Conservation (phyloP, 2,888 invertebrate genomes). For the Orthosia gothica region DNA sequence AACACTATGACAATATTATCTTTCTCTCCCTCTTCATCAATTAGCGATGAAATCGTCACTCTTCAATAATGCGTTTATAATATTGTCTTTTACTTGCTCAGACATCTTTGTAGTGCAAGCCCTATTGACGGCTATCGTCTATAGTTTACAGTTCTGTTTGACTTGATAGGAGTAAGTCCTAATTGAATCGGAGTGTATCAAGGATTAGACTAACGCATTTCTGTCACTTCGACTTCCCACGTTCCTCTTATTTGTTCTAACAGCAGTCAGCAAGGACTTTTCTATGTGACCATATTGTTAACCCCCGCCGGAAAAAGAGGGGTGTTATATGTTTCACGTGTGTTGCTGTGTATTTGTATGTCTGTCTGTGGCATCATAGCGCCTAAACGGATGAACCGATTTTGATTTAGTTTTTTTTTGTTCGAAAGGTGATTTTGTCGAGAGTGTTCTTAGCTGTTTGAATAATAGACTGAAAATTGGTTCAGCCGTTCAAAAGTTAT, state of each 20-base stretch:
- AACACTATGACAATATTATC: too few species aligned
- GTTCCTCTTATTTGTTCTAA: slow-evolving; percentile 67
- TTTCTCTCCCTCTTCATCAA: neutral
- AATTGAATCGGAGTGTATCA: neutral
- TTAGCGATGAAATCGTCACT: neutral
- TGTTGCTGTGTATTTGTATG: too few species aligned
- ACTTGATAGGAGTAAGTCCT: slow-evolving; percentile 1
- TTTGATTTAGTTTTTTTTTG: too few species aligned
- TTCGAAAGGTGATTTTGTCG: too few species aligned
- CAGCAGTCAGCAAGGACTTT: slow-evolving; percentile 24
- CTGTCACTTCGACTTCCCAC: slow-evolving; percentile 22
- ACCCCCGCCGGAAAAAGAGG: too few species aligned
- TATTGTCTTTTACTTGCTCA: neutral
- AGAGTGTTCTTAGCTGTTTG: too few species aligned
- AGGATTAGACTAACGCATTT: neutral
- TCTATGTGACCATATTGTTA: neutral
- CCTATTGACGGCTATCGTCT: neutral
- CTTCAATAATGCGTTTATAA: neutral
- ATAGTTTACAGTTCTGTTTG: slow-evolving; percentile 5
- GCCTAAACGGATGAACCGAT: too few species aligned
- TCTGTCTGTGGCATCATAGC: too few species aligned
- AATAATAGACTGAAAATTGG: too few species aligned
- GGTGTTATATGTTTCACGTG: too few species aligned
- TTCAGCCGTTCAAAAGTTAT: too few species aligned
- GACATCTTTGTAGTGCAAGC: neutral